A percentile compares a stretch with the other conserved stretches of the same genome.
These are phyloP conservation scores for Henricia sp. DNA, from an alignment of 53 echinoderm and acorn worm genomes.

Conservation along the genomic window DNA sequence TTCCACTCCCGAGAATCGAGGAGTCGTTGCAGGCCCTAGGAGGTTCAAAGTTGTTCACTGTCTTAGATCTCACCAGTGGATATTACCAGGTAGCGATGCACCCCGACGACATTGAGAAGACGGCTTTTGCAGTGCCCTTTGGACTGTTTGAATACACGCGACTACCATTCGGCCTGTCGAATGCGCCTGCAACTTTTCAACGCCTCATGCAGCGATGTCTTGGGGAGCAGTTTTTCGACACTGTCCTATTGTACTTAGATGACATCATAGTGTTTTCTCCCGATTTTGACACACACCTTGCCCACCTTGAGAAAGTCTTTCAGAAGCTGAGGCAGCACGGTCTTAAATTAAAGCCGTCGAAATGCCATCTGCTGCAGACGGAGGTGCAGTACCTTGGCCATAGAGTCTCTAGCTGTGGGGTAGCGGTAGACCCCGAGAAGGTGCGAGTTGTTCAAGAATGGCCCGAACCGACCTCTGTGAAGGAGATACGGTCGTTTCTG, in stretches of 20 bases:
- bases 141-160: conserved; percentile 30
- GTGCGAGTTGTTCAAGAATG: conserved; percentile 48
- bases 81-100: conserved; percentile 61
- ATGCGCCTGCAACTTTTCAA: conserved; percentile 64
- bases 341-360: conserved; percentile 55
- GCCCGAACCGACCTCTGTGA: conserved; percentile 58
- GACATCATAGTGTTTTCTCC: conserved; percentile 54
- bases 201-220: conserved; percentile 61
- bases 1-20: conserved; percentile 39
- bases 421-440: conserved; percentile 67
- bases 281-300: conserved; percentile 25
- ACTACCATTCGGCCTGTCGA: conserved; percentile 40
- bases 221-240: conserved; percentile 34
- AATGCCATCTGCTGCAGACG: conserved; percentile 44
- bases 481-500: conserved; percentile 61
- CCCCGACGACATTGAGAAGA: conserved; percentile 43
- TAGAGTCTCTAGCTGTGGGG: conserved; percentile 54
- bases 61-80: conserved; percentile 45
- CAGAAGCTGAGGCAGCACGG: conserved; percentile 23
- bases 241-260: conserved; percentile 63
- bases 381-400: conserved; percentile 69
- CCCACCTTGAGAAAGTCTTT: conserved; percentile 16
- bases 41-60: conserved; percentile 25
- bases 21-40: conserved; percentile 51
- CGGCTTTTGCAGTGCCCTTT: conserved; percentile 52